Evolutionary conservation across 1,140 invertebrate genomes (phyloP).

Genomic region (Pseudoatta argentina): DNA sequence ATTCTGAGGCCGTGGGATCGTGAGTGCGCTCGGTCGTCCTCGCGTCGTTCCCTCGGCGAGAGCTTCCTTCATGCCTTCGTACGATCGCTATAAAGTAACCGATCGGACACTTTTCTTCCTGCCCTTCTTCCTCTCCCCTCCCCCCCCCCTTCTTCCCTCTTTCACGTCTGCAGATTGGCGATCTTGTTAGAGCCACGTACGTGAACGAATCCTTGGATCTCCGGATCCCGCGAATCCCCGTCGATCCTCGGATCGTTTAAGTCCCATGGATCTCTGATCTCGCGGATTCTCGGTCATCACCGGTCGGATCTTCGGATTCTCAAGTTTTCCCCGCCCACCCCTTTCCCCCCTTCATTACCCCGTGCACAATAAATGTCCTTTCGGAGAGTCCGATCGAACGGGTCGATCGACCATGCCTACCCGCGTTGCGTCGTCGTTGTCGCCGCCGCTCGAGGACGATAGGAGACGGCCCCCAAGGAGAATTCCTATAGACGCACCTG

Average conservation of each 20-base stretch:
- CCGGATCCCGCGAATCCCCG: constrained; percentile 8
- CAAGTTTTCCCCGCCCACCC: not conserved
- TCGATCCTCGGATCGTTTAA: constrained; percentile 42
- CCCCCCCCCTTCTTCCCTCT: too few species aligned
- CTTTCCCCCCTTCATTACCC: not conserved
- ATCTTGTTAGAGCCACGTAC: not conserved
- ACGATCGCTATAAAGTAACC: constrained; percentile 7
- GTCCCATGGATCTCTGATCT: constrained; percentile 2
- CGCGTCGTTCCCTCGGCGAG: constrained; percentile 43
- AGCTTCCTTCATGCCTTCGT: not conserved
- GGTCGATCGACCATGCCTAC: constrained; percentile 25
- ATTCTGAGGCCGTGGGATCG: constrained; percentile 65
- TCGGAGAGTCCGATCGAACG: constrained; percentile 35
- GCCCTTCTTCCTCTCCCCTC: too few species aligned
- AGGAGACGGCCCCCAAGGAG: constrained; percentile 69
- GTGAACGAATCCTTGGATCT: constrained; percentile 7
- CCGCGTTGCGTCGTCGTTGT: constrained; percentile 22
- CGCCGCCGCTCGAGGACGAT: constrained; percentile 64
- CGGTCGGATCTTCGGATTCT: not conserved
- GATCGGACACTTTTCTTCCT: constrained; percentile 3
- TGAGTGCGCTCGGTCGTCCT: constrained; percentile 42
- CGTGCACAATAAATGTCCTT: not conserved
- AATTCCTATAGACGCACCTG: constrained; percentile 74
- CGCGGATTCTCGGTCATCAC: not conserved
- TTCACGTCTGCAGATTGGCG: not conserved